Evolutionary conservation across 1,140 invertebrate genomes (phyloP).

Genomic region (Drosophila dunni): DNA sequence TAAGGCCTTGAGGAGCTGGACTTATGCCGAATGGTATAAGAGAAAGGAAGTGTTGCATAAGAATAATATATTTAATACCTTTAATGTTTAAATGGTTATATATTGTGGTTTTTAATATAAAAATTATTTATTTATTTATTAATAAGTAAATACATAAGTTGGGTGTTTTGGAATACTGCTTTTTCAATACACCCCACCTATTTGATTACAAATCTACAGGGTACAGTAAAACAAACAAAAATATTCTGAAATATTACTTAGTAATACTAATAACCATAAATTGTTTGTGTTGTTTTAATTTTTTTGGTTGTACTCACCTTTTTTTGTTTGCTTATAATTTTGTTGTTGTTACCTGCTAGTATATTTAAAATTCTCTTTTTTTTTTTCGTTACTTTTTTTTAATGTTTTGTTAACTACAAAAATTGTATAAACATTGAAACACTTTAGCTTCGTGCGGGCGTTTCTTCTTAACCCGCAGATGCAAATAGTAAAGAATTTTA

Average conservation of each 20-base stretch:
- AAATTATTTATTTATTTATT: too few species aligned
- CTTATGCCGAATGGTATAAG: too few species aligned
- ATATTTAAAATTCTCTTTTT: constrained; percentile 30
- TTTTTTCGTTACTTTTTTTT: constrained; percentile 25
- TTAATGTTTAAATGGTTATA: too few species aligned
- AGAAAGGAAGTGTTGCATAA: too few species aligned
- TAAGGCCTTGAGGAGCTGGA: too few species aligned
- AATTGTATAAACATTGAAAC: constrained; percentile 57
- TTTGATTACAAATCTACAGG: background rate
- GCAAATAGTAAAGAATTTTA: constrained; percentile 39
- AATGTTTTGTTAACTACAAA: constrained; percentile 51
- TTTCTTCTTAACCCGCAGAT: constrained; percentile 14
- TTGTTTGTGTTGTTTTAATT: constrained; percentile 41
- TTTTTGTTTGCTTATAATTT: constrained; percentile 10
- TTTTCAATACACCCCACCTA: background rate
- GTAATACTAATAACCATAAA: constrained; percentile 70
- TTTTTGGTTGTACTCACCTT: background rate
- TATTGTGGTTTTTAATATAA: too few species aligned
- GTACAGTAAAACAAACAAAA: constrained; percentile 28
- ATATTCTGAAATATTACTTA: constrained; percentile 65
- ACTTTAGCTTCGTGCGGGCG: constrained; percentile 42
- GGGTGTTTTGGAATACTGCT: too few species aligned
- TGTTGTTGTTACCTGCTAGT: constrained; percentile 5
- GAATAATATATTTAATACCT: too few species aligned
- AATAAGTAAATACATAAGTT: too few species aligned